A percentile compares a stretch with the other conserved stretches of the same genome.
These are phyloP conservation scores for Pygoscelis antarcticus DNA, from an alignment of 2,113 vertebrate species.

Conservation along the genomic window DNA sequence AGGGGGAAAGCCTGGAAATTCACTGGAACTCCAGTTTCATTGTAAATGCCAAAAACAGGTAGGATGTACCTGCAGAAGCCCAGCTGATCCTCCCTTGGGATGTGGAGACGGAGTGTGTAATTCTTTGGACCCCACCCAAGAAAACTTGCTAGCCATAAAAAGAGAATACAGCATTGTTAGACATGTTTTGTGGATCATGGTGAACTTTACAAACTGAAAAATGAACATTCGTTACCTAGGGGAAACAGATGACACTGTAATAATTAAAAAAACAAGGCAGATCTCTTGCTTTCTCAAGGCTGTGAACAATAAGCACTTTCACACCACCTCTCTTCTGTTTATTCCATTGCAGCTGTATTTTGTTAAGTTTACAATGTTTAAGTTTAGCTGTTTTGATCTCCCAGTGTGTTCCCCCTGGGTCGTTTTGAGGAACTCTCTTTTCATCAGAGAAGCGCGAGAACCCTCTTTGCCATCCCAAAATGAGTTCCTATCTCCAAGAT, in stretches of 20 bases:
- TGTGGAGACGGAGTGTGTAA: background rate
- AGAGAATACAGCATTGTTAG: background rate
- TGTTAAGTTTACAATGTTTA: background rate
- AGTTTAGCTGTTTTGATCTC: background rate
- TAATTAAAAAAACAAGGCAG: background rate
- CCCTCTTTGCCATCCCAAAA: background rate
- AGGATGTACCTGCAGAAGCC: background rate
- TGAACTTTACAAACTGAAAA: background rate
- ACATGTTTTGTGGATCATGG: background rate
- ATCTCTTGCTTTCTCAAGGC: background rate
- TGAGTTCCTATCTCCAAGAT: rapidly evolving
- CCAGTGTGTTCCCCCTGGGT: background rate
- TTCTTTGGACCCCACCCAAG: background rate
- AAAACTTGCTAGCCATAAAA: background rate
- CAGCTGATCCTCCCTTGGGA: background rate
- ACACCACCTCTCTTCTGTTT: background rate
- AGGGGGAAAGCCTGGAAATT: background rate
- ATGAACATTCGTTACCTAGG: background rate
- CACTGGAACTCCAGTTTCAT: background rate
- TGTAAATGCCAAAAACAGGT: background rate
- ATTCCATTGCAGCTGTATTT: background rate
- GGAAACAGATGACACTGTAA: background rate
- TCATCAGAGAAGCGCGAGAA: rapidly evolving
- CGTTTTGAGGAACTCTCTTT: background rate
- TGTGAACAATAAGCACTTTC: background rate